Conservation (phyloP, 2,888 invertebrate species). For the Protonemura montana region DNA sequence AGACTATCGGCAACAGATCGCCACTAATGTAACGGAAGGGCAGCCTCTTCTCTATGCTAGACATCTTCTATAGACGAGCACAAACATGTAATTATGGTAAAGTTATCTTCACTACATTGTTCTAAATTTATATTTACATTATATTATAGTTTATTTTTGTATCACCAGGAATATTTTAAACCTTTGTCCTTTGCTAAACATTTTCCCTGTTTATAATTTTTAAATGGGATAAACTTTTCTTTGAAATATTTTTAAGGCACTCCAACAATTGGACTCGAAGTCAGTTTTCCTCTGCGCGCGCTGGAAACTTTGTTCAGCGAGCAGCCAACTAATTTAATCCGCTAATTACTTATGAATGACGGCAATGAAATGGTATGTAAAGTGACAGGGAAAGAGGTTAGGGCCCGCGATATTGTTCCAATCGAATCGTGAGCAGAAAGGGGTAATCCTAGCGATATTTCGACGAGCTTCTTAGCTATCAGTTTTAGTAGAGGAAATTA, state of each 20-base stretch:
- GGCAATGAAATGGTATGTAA: neutral
- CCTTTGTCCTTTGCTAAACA: neutral
- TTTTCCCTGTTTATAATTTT: conserved; percentile 1
- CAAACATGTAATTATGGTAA: neutral
- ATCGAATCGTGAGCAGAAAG: neutral
- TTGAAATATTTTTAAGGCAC: conserved; percentile 26
- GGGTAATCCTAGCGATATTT: neutral
- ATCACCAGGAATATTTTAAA: neutral
- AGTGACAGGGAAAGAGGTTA: neutral
- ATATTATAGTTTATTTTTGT: neutral
- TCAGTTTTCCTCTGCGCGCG: neutral
- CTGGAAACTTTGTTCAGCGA: neutral
- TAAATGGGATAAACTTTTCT: conserved; percentile 8
- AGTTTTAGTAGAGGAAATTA: neutral
- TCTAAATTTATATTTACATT: neutral
- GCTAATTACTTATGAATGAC: neutral
- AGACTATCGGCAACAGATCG: neutral
- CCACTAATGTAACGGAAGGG: neutral
- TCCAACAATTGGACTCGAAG: conserved; percentile 21
- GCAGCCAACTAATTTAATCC: neutral
- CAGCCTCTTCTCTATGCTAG: neutral
- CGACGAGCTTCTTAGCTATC: neutral
- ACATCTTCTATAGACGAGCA: neutral
- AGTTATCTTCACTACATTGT: neutral
- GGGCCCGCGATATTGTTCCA: neutral